Conservation (phyloP, 2,113 vertebrate genomes). For the Enhydra lutris region DNA sequence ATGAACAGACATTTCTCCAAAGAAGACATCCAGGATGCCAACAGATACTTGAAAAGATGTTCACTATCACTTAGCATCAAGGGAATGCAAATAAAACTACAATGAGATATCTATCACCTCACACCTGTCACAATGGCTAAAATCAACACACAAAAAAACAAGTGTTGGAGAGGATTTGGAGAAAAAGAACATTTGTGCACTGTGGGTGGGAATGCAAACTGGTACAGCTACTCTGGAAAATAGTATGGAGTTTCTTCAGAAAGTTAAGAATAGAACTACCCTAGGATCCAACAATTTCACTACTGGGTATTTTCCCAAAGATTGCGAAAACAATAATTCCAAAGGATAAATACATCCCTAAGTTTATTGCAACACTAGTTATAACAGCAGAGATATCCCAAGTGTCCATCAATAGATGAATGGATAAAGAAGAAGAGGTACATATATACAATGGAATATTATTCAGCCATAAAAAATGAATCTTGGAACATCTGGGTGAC, state of each 20-base stretch:
- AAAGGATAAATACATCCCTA: not conserved
- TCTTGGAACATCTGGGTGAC: not conserved
- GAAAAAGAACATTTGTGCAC: not conserved
- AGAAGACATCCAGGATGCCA: not conserved
- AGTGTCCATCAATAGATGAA: not conserved
- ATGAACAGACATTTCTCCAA: not conserved
- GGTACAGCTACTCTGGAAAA: not conserved
- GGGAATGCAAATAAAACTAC: not conserved
- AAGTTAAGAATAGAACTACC: not conserved
- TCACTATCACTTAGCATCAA: not conserved
- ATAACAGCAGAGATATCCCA: not conserved
- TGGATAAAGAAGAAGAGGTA: not conserved
- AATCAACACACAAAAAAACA: not conserved
- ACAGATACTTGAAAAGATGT: not conserved
- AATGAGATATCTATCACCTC: not conserved
- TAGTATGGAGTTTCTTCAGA: not conserved
- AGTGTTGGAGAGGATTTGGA: not conserved
- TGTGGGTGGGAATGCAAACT: not conserved
- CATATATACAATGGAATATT: not conserved
- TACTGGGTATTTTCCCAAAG: not conserved
- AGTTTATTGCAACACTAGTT: not conserved
- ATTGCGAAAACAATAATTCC: not conserved
- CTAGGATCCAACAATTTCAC: not conserved
- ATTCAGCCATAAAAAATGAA: not conserved
- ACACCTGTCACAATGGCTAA: not conserved